These are phyloP conservation scores for Hepsetus odoe DNA, from an alignment of 2,113 vertebrate species.

Conservation along the genomic window DNA sequence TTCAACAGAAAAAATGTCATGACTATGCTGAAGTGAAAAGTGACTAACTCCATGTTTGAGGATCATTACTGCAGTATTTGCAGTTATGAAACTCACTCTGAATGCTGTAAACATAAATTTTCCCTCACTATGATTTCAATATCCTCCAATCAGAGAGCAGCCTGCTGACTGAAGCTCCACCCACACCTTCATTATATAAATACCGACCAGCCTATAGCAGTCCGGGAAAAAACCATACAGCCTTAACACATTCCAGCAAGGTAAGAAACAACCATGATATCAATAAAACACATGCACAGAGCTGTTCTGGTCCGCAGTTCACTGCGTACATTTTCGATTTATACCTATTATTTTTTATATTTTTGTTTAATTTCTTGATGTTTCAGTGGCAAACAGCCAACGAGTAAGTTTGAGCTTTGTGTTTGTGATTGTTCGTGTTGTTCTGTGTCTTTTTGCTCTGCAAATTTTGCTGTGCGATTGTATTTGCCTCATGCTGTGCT, in stretches of 20 bases:
- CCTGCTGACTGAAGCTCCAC: constrained; percentile 87
- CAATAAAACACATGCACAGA: not conserved
- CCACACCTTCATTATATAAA: constrained; percentile 94
- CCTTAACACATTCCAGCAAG: constrained; percentile 74
- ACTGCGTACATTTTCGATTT: constrained; percentile 9
- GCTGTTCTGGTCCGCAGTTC: constrained; percentile 28
- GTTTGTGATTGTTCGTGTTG: constrained; percentile 46
- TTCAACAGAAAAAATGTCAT: not conserved
- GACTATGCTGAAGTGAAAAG: not conserved
- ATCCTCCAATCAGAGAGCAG: constrained; percentile 80
- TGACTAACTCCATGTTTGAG: not conserved
- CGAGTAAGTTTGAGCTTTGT: constrained; percentile 74
- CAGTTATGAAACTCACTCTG: not conserved
- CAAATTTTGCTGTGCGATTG: constrained; percentile 19
- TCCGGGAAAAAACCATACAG: constrained; percentile 81
- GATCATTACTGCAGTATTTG: no score
- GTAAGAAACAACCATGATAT: constrained; percentile 55
- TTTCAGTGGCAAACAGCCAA: constrained; percentile 76
- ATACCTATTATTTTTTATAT: constrained; percentile 67
- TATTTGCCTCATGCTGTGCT: constrained; percentile 34
- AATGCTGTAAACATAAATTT: not conserved
- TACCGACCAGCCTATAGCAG: constrained; percentile 90
- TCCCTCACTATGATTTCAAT: not conserved
- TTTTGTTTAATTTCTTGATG: constrained; percentile 62
- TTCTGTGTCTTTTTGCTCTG: constrained; percentile 34